Percentiles rank a stretch among this genome's conserved stretches.
phyloP scores from a whole-genome alignment of 2,888 invertebrate genomes.

The Drosophila colorata region DNA sequence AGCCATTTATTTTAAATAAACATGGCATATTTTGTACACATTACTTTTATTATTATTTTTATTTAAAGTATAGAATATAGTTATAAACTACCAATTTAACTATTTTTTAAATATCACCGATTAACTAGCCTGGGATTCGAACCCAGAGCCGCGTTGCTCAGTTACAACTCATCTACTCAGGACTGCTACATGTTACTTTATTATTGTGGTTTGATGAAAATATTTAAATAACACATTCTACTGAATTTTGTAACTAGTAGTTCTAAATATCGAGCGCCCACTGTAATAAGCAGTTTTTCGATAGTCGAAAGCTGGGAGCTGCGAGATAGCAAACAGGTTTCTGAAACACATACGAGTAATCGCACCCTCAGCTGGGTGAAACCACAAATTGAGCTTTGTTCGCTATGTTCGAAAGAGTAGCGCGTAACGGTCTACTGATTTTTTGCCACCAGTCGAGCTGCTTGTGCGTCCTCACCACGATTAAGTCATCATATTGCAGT shows the following conservation, averaged over 20 bases:
- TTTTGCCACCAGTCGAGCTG: conserved; percentile 3
- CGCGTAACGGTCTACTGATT: conserved; percentile 16
- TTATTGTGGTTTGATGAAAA: too few species aligned
- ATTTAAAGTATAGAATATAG: too few species aligned
- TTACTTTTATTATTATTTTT: too few species aligned
- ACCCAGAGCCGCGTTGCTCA: too few species aligned
- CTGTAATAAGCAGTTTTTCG: conserved; percentile 37
- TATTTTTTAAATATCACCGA: too few species aligned
- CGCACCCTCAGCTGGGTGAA: conserved; percentile 16
- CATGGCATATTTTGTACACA: too few species aligned
- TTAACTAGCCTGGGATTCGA: too few species aligned
- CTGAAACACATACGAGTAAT: conserved; percentile 24
- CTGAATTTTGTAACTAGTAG: neutral
- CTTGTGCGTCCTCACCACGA: conserved; percentile 1
- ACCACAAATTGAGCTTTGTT: conserved; percentile 24
- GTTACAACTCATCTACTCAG: too few species aligned
- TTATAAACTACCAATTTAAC: too few species aligned
- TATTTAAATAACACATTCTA: too few species aligned
- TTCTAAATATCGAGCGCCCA: neutral
- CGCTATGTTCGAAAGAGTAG: neutral
- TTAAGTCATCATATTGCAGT: conserved; percentile 21
- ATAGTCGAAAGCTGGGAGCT: conserved; percentile 3
- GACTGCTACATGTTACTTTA: too few species aligned
- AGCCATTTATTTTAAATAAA: too few species aligned
- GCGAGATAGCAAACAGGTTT: conserved; percentile 43